These are phyloP conservation scores for Botrylloides violaceus DNA, from an alignment of 23 tunicate species.

Conservation along the genomic window DNA sequence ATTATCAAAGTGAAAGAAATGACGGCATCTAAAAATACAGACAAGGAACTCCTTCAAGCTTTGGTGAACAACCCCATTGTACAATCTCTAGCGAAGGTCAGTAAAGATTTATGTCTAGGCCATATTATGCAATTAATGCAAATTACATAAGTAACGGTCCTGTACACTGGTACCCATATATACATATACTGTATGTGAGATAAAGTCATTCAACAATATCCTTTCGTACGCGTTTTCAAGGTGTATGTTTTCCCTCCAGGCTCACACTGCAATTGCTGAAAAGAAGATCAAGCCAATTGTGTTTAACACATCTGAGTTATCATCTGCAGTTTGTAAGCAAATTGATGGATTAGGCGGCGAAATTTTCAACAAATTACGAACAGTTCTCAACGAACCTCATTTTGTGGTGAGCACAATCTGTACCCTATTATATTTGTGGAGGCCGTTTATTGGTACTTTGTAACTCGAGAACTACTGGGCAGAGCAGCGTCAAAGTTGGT, in stretches of 20 bases:
- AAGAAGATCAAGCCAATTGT: not conserved
- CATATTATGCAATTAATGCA: too few species aligned
- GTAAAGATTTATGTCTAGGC: too few species aligned
- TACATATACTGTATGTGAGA: too few species aligned
- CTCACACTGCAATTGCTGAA: not conserved
- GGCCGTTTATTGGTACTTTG: too few species aligned
- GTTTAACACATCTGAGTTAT: not conserved
- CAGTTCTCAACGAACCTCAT: not conserved
- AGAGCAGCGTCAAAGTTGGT: too few species aligned
- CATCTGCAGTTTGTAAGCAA: not conserved
- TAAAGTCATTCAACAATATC: too few species aligned
- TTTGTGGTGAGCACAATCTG: not conserved
- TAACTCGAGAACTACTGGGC: too few species aligned
- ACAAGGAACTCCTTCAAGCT: slow-evolving; percentile 25
- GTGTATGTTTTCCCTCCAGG: not conserved
- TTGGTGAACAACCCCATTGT: slow-evolving; percentile 50
- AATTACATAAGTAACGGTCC: too few species aligned
- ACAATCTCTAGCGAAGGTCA: slow-evolving; percentile 54
- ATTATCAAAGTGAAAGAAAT: not conserved
- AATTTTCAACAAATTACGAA: not conserved
- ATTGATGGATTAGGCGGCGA: not conserved
- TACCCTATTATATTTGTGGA: too few species aligned
- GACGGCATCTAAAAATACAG: slow-evolving; percentile 9
- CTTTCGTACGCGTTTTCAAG: too few species aligned
- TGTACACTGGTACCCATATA: too few species aligned